A percentile compares a stretch with the other conserved stretches of the same genome.
These are phyloP conservation scores for Premnoplex brunnescens DNA, from an alignment of 2,797 vertebrate species.

Conservation along the genomic window DNA sequence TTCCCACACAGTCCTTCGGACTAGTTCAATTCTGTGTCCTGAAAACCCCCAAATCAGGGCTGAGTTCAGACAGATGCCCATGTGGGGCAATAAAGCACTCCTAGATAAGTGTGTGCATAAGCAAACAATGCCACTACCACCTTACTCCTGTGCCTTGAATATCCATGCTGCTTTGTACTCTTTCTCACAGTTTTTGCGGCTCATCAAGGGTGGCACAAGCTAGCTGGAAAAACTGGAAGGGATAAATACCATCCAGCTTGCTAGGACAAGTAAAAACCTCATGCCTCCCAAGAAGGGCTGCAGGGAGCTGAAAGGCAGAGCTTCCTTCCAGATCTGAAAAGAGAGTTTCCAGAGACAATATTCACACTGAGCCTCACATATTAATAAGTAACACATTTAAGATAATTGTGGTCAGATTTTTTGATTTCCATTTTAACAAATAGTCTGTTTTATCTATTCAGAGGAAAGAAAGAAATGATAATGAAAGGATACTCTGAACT, in stretches of 20 bases:
- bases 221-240: conserved; percentile 47
- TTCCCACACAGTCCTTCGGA: not conserved
- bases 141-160: not conserved
- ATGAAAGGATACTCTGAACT: not conserved
- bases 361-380: not conserved
- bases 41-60: not conserved
- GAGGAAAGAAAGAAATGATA: not conserved
- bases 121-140: not conserved
- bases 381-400: conserved; percentile 20
- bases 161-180: not conserved
- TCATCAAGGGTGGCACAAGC: not conserved
- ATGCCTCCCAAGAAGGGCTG: conserved; percentile 9
- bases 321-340: conserved; percentile 8
- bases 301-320: conserved; percentile 7
- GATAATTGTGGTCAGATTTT: not conserved
- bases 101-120: not conserved
- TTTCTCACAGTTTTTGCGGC: conserved; percentile 24
- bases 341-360: conserved; percentile 11
- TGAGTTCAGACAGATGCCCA: not conserved
- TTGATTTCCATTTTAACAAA: not conserved
- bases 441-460: not conserved
- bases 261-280: conserved; percentile 4
- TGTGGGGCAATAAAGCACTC: not conserved
- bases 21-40: not conserved
- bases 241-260: conserved; percentile 30